Conservation (phyloP, 2,797 vertebrate species). For the Lagorchestes hirsutus region DNA sequence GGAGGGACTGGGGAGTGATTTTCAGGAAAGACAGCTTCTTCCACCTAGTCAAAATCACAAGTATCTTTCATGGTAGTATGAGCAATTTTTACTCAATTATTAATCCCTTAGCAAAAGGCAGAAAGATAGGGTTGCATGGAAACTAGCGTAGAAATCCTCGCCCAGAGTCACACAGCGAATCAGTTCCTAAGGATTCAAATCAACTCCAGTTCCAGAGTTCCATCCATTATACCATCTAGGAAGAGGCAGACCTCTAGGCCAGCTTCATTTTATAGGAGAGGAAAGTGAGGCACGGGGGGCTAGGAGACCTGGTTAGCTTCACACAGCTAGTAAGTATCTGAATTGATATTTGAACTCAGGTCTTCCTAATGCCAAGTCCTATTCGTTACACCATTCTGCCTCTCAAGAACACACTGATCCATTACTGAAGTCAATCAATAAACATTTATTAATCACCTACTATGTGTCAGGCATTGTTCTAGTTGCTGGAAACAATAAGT, state of each 20-base stretch:
- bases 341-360: background rate
- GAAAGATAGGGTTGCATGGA: background rate
- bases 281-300: background rate
- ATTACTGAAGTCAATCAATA: constrained; percentile 28
- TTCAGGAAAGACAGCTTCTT: background rate
- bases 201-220: background rate
- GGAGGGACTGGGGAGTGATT: background rate
- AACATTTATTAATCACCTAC: background rate
- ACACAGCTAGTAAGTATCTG: background rate
- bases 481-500: constrained; percentile 51
- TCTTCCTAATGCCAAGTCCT: background rate
- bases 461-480: background rate
- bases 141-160: background rate
- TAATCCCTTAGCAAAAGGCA: background rate
- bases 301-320: too few relatives aligned
- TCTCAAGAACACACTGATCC: constrained; percentile 28
- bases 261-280: background rate
- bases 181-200: background rate
- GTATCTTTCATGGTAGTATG: background rate
- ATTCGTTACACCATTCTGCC: background rate
- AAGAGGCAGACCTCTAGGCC: background rate
- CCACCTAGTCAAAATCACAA: background rate
- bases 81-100: background rate
- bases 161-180: background rate
- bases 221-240: background rate